Conservation (phyloP, 2,888 invertebrate genomes). For the Glyphotaelius pellucidus region DNA sequence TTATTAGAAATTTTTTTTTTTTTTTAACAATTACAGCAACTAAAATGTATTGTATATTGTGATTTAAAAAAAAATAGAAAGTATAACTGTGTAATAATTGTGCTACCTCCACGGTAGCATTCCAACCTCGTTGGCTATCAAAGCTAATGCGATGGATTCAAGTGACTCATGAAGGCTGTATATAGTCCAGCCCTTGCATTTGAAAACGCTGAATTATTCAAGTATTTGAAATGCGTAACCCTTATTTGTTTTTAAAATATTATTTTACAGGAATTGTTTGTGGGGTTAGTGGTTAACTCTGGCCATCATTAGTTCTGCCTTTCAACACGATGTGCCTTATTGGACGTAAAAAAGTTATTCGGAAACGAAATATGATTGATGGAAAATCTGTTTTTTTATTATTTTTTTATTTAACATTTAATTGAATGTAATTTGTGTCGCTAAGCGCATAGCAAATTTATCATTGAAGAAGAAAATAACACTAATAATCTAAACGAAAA, state of each 20-base stretch:
- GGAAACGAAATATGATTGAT: conserved; percentile 8
- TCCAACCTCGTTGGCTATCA: background rate
- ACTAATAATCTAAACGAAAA: no score
- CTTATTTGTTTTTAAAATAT: conserved; percentile 14
- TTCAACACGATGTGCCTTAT: conserved; percentile 6
- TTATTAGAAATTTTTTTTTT: no score
- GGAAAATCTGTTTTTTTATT: background rate
- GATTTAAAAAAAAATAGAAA: no score
- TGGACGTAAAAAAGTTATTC: background rate
- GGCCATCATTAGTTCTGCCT: conserved; percentile 37
- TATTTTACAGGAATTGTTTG: conserved; percentile 3
- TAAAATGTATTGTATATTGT: no score
- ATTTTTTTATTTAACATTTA: background rate
- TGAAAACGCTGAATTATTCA: conserved; percentile 32
- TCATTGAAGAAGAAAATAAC: no score
- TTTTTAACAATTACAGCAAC: no score
- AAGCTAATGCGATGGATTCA: background rate
- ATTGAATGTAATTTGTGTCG: background rate
- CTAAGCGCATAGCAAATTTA: background rate
- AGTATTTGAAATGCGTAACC: conserved; percentile 45
- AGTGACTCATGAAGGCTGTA: conserved; percentile 18
- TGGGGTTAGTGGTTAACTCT: background rate
- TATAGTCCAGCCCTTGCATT: conserved; percentile 8
- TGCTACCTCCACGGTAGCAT: background rate
- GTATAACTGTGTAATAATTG: background rate